Base-by-base conservation (phyloP, 2,113 vertebrate species). In the Poeciliopsis retropinna region DNA sequence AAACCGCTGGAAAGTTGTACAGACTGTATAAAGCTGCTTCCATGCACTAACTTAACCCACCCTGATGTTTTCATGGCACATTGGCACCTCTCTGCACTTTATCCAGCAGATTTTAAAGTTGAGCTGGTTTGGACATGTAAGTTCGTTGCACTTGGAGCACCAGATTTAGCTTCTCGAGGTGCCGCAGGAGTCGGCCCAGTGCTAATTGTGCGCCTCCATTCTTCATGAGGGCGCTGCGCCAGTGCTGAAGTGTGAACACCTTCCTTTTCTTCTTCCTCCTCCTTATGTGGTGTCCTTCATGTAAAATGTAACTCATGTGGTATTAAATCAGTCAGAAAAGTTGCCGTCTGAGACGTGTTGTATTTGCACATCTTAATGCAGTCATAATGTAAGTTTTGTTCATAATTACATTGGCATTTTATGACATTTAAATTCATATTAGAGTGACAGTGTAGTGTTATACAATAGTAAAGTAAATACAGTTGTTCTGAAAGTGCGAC, bases 271-370 rank as follows among this genome's bases (percentile, higher is more conserved):
- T 70, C 47, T 5, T 79, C 34, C 71, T 83, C 66, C 41, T 19
- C 34, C 34, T 37, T 9, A 76, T 75, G 51, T 57, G 41, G 54
- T 86, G 80, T 86, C 77, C 47, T 76, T 88, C 71, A 87, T 89
- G 84, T 81, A 78, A 83, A 76, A 83, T 84, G 69, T 87, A 79
- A 81, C 77, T 82, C 84, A 79, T 67, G 85, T 34, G 27, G 66
- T 85, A 90, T 81, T 87, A 90, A 89, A 90, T 84, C 81, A 76
- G 72, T 41, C 54, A 25, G 63, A 70, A 37, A 78, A 80, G 78
- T 17, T 72, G 19, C 2, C 11, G 25, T 67, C 13, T 22, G 73
- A 19, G 1, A 25, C 10, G 39, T 9, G 17, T 60, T 2, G 25
- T 67, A 4, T 69, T 54, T 63, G 5, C 41, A 10, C 12, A 14